These are phyloP conservation scores for Carterocephalus palaemon DNA, from an alignment of 2,888 invertebrate genomes.

Conservation along the genomic window DNA sequence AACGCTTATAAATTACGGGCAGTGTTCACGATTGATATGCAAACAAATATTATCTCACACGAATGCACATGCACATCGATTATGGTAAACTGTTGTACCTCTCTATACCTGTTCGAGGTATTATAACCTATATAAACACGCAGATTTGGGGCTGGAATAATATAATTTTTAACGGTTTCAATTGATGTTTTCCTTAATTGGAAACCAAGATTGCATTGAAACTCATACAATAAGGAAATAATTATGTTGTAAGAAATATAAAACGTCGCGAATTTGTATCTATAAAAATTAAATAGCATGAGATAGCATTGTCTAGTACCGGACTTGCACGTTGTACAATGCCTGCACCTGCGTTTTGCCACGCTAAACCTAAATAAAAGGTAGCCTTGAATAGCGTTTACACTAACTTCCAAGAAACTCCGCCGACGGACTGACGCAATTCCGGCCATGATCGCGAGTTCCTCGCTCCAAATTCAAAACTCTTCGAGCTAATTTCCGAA, in stretches of 20 bases:
- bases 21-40: constrained; percentile 12
- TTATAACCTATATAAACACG: too few relatives aligned
- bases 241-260: too few relatives aligned
- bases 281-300: too few relatives aligned
- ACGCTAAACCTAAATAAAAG: constrained; percentile 50
- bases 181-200: too few relatives aligned
- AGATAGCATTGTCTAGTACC: too few relatives aligned
- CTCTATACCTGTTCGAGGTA: too few relatives aligned
- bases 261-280: too few relatives aligned
- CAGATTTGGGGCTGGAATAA: too few relatives aligned
- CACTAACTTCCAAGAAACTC: constrained; percentile 69
- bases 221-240: too few relatives aligned
- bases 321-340: too few relatives aligned
- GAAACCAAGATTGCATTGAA: too few relatives aligned
- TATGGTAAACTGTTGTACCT: constrained; percentile 11
- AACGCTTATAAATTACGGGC: constrained; percentile 1
- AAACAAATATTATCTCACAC: constrained; percentile 21
- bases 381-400: constrained; percentile 58
- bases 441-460: constrained; percentile 71
- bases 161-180: too few relatives aligned
- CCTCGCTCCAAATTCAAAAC: constrained; percentile 62
- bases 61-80: constrained; percentile 11
- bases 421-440: constrained; percentile 68
- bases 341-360: constrained; percentile 6
- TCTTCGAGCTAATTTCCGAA: constrained; percentile 76